A percentile compares a stretch with the other conserved stretches of the same genome.
Conservation (phyloP, 2,113 vertebrate species). For the Physeter macrocephalus region DNA sequence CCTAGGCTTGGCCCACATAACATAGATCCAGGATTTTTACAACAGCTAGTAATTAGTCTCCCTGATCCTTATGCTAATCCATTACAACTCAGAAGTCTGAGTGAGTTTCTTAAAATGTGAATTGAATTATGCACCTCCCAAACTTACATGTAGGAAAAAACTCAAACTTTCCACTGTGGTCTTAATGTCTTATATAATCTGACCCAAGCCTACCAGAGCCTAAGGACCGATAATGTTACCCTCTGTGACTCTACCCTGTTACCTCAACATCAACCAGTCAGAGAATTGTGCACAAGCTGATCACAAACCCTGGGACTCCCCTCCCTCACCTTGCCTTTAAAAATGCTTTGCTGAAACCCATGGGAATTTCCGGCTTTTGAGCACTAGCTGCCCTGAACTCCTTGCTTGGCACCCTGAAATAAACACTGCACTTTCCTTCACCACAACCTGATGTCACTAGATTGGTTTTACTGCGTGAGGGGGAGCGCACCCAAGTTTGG, state of each 20-base stretch:
- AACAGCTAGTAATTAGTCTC: neutral
- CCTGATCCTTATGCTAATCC: neutral
- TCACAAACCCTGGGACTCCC: neutral
- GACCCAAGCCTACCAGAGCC: no score
- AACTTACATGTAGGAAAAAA: neutral
- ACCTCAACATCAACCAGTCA: neutral
- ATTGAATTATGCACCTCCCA: neutral
- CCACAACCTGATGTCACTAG: neutral
- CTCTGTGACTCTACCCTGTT: neutral
- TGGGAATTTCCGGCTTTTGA: rapidly evolving
- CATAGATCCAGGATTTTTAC: neutral
- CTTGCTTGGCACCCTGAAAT: neutral
- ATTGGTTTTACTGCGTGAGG: neutral
- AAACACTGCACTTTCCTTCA: neutral
- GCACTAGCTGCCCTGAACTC: neutral
- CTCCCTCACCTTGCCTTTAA: neutral
- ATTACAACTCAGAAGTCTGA: neutral
- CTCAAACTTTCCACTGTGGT: neutral
- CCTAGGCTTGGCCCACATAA: neutral
- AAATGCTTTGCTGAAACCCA: neutral
- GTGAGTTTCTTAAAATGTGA: neutral
- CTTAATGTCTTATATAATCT: neutral
- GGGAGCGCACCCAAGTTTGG: neutral
- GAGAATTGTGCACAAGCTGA: neutral
- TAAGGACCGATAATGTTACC: neutral